phyloP scores from a whole-genome alignment of 2,888 invertebrate species.

The Dicranocentrus wangi region DNA sequence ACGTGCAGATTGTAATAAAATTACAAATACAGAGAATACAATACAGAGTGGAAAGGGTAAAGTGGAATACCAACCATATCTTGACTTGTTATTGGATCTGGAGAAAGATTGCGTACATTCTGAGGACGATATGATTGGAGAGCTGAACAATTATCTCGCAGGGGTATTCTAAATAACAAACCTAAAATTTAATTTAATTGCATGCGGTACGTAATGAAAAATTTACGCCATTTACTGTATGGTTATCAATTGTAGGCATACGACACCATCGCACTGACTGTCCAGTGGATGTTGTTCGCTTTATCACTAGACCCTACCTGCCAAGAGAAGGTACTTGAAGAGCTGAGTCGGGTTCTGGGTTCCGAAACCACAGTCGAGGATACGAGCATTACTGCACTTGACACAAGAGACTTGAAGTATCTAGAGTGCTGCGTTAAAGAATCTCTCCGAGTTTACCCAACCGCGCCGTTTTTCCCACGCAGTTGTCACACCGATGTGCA shows the following conservation, averaged over 20 bases:
- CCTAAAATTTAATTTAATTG: not conserved
- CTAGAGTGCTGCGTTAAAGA: conserved; percentile 39
- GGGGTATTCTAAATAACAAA: not conserved
- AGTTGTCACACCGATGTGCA: conserved; percentile 4
- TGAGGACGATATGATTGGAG: conserved; percentile 4
- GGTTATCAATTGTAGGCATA: conserved; percentile 10
- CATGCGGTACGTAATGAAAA: not conserved
- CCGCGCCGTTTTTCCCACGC: not conserved
- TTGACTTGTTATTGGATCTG: conserved; percentile 11
- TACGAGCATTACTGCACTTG: not conserved
- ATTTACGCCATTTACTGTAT: not conserved
- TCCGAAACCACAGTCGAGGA: not conserved
- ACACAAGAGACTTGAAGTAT: conserved; percentile 19
- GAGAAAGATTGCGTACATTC: not conserved
- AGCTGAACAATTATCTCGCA: conserved; percentile 26
- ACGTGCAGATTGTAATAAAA: not conserved
- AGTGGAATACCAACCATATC: not conserved
- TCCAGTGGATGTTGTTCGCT: not conserved
- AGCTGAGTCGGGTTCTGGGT: not conserved
- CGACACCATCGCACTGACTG: conserved; percentile 17
- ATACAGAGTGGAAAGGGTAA: not conserved
- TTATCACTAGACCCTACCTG: not conserved
- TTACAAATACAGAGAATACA: not conserved
- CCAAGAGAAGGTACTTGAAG: conserved; percentile 12
- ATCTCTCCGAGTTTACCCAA: conserved; percentile 21